Evolutionary conservation across 2,888 invertebrate species (phyloP).

Genomic region (Tetramorium bicarinatum): DNA sequence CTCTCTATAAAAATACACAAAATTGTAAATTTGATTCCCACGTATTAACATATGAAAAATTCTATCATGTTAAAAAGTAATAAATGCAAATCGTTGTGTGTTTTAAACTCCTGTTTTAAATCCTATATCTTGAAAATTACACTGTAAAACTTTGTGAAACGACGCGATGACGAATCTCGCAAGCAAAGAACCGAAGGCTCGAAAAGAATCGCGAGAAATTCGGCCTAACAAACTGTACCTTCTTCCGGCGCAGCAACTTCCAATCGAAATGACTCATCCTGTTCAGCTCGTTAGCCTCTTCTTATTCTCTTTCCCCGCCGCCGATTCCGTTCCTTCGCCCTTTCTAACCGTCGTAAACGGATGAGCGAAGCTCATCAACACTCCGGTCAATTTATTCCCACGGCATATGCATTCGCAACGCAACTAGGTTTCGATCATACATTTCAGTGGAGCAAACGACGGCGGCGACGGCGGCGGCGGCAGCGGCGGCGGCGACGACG

Average conservation of each 20-base stretch:
- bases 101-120: not conserved
- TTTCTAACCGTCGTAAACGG: slow-evolving; percentile 28
- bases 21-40: not conserved
- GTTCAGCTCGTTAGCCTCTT: slow-evolving; percentile 71
- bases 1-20: not conserved
- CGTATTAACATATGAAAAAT: not conserved
- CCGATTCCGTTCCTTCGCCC: slow-evolving; percentile 28
- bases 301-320: slow-evolving; percentile 61
- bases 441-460: slow-evolving; percentile 54
- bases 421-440: slow-evolving; percentile 67
- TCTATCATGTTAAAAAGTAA: not conserved
- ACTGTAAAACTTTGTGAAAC: not conserved
- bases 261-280: slow-evolving; percentile 86
- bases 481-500: not conserved
- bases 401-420: slow-evolving; percentile 58
- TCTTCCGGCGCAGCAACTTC: slow-evolving; percentile 85
- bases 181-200: slow-evolving; percentile 58
- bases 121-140: slow-evolving; percentile 2
- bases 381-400: slow-evolving; percentile 77
- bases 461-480: slow-evolving; percentile 25
- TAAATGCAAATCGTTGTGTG: not conserved
- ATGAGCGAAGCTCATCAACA: slow-evolving; percentile 60
- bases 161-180: not conserved
- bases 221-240: slow-evolving; percentile 77
- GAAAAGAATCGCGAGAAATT: slow-evolving; percentile 59